Evolutionary conservation across 1,140 invertebrate genomes (phyloP).

Genomic region (Drosophila miranda): DNA sequence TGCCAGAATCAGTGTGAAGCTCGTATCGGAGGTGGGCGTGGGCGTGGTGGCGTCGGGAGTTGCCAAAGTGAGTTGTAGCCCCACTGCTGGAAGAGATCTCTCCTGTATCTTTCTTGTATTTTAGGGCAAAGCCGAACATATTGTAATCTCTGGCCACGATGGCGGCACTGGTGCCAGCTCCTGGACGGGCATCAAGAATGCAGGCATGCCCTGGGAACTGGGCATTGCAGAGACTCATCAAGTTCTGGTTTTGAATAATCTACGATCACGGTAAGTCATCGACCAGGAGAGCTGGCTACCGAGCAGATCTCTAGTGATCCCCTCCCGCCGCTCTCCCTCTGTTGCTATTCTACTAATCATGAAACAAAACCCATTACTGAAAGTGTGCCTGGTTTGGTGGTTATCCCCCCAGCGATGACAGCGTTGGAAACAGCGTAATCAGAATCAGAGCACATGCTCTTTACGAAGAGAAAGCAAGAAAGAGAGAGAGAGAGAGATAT

Average conservation of each 20-base stretch:
- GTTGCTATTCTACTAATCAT: slow-evolving; percentile 73
- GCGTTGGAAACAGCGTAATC: slow-evolving; percentile 57
- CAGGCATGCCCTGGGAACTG: slow-evolving; percentile 98
- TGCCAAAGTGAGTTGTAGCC: slow-evolving; percentile 88
- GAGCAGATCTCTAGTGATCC: slow-evolving; percentile 6
- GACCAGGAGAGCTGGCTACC: slow-evolving; percentile 44
- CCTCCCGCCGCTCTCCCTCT: slow-evolving; percentile 28
- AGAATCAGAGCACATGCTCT: no score
- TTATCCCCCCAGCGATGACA: slow-evolving; percentile 71
- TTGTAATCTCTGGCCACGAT: slow-evolving; percentile 99
- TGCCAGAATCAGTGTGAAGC: slow-evolving; percentile 97
- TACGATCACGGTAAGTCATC: slow-evolving; percentile 88
- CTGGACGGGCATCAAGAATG: slow-evolving; percentile 98
- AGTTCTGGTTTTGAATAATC: slow-evolving; percentile 96
- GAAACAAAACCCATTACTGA: slow-evolving; percentile 75
- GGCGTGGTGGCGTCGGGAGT: slow-evolving; percentile 99
- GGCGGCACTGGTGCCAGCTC: slow-evolving; percentile 98
- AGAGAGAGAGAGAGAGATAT: not conserved
- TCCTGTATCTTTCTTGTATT: not conserved
- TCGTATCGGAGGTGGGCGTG: slow-evolving; percentile 99
- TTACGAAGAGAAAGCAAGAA: no score
- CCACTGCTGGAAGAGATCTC: accelerated
- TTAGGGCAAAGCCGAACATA: slow-evolving; percentile 98
- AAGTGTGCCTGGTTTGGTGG: slow-evolving; percentile 61
- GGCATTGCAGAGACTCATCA: slow-evolving; percentile 99